Percentiles rank a stretch among this genome's conserved stretches.
Conservation (phyloP, 2,113 vertebrate genomes). For the Petrocephalus zakoni region DNA sequence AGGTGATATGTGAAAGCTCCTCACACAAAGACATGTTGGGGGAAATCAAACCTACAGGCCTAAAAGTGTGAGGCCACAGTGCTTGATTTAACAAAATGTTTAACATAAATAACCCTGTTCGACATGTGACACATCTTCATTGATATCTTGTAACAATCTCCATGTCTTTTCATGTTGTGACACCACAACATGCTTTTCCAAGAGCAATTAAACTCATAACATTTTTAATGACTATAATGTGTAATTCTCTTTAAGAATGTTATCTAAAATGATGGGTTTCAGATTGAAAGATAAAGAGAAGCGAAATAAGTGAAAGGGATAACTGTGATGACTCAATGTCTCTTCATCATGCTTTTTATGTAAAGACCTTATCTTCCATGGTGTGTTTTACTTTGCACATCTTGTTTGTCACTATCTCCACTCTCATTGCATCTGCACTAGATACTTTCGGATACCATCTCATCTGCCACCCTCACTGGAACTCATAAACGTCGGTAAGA, state of each 20-base stretch:
- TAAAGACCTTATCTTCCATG: background rate
- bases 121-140: background rate
- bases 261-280: background rate
- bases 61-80: background rate
- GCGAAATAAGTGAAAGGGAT: background rate
- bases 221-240: background rate
- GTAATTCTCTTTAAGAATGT: background rate
- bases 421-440: background rate
- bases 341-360: background rate
- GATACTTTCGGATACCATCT: background rate
- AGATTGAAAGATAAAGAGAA: background rate
- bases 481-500: background rate
- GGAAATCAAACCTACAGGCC: background rate
- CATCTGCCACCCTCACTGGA: background rate
- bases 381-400: background rate
- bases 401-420: background rate
- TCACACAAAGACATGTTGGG: background rate
- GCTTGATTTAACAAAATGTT: background rate
- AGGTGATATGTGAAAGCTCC: background rate
- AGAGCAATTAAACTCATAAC: background rate
- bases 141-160: background rate
- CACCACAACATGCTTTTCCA: background rate
- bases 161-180: background rate
- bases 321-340: background rate
- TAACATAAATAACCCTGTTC: background rate